These are phyloP conservation scores for Aporrectodea caliginosa DNA, from an alignment of 1,140 invertebrate genomes.

Conservation along the genomic window DNA sequence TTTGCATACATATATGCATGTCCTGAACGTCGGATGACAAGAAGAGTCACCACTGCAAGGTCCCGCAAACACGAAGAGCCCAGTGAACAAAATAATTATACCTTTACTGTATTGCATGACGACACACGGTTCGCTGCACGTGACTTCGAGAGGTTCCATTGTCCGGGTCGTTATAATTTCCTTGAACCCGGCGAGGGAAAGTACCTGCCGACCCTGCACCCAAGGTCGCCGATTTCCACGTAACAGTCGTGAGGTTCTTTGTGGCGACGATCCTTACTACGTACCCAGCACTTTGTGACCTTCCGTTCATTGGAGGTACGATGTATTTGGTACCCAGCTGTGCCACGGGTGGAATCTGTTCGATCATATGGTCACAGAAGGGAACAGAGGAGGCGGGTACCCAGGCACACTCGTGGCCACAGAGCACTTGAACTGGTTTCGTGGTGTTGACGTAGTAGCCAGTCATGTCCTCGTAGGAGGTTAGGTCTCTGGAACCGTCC, in stretches of 20 bases:
- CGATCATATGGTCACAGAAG: conserved; percentile 15
- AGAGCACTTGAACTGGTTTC: conserved; percentile 2
- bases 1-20: no score
- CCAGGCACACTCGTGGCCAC: conserved; percentile 9
- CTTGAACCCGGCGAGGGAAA: no score
- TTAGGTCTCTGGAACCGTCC: not conserved
- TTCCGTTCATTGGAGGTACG: conserved; percentile 9
- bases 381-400: not conserved
- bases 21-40: no score
- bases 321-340: conserved; percentile 6
- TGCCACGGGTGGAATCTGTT: conserved; percentile 6
- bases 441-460: conserved; percentile 10
- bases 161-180: not conserved
- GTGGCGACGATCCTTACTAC: conserved; percentile 4
- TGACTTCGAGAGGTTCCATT: not conserved
- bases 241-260: not conserved
- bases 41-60: no score
- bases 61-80: no score
- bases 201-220: not conserved
- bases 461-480: not conserved
- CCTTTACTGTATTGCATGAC: conserved; percentile 18
- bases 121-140: not conserved
- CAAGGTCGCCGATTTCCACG: no score
- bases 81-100: no score
- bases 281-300: conserved; percentile 5